These are phyloP conservation scores for Amyelois transitella DNA, from an alignment of 1,140 invertebrate genomes.

Conservation along the genomic window DNA sequence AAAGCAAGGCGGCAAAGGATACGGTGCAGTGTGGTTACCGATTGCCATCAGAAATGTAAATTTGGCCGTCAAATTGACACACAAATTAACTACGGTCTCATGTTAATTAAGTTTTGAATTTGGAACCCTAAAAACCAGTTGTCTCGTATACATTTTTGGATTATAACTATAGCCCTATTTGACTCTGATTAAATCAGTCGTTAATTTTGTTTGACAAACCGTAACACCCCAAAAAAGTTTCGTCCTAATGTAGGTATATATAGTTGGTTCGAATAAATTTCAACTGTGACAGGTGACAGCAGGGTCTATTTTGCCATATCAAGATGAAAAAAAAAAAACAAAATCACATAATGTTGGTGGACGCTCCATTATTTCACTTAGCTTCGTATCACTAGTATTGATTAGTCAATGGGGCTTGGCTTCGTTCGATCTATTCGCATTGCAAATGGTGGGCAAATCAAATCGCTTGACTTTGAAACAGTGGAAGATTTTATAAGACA, in stretches of 20 bases:
- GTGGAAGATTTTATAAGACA: no score
- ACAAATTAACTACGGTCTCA: no score
- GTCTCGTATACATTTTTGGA: no score
- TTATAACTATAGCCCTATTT: background rate
- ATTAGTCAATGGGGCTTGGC: background rate
- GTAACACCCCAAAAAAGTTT: background rate
- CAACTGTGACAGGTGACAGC: background rate
- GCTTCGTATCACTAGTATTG: background rate
- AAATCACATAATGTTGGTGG: background rate
- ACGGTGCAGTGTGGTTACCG: no score
- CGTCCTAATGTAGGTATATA: no score
- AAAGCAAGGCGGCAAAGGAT: no score
- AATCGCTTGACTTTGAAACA: no score
- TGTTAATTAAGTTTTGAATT: no score
- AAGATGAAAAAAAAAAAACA: background rate
- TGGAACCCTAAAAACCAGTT: no score
- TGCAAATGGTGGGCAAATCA: no score
- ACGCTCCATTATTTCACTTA: background rate
- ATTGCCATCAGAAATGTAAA: no score
- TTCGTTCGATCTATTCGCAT: background rate
- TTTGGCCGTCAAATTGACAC: no score
- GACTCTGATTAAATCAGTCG: background rate
- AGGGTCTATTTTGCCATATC: background rate
- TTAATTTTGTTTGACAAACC: background rate
- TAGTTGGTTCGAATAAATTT: background rate